Base-by-base conservation (phyloP, 2,113 vertebrate genomes). In the Castor canadensis region DNA sequence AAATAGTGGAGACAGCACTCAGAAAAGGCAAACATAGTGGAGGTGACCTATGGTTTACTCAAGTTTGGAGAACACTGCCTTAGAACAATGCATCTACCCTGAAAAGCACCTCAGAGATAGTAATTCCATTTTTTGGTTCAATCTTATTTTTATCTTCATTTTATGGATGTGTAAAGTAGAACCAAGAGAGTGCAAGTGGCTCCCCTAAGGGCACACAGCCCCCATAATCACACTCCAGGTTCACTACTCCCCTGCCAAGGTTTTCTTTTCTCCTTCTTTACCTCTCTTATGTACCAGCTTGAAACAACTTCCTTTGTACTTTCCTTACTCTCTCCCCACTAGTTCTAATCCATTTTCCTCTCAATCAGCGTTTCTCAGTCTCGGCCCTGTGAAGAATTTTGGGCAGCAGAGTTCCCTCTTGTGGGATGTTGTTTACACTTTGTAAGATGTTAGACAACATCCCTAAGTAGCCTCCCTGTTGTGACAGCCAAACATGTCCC, bases 381-480 rank as follows among this genome's bases (percentile, higher is more conserved):
- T 47, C 0, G 1, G 35, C 58, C 35, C 49, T 28, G 20, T 2
- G 58, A 79, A 72, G 45, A 6, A 45, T 49, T 38, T 35, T 15
- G 40, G 62, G 67, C 35, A 54, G n/a, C 40, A 66, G 35, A 12
- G 9, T 71, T 67, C 35, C 30, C 56, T 40, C 1, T 20, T 67
- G 35, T 10, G 17, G 17, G 12, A 35, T 5, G 17, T 12, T 20
- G 3, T 52, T 30, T 47, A 67, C 8, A 56, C 35, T 3, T 38
- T 8, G 28, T 3, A 91, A 56, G n/a, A 24, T 28, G 28, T 19
- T 12, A 3, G 45, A 52, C 12, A 28, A 7, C 28, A 32, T 1
- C 12, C 52, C 80, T 17, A 13, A n/a, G n/a, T n/a, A n/a, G n/a
- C n/a, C 4, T 2, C 45, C 20, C 5, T 3, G 0, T 19, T 9